phyloP scores from a whole-genome alignment of 2,888 invertebrate species.

The Diarsia brunnea region DNA sequence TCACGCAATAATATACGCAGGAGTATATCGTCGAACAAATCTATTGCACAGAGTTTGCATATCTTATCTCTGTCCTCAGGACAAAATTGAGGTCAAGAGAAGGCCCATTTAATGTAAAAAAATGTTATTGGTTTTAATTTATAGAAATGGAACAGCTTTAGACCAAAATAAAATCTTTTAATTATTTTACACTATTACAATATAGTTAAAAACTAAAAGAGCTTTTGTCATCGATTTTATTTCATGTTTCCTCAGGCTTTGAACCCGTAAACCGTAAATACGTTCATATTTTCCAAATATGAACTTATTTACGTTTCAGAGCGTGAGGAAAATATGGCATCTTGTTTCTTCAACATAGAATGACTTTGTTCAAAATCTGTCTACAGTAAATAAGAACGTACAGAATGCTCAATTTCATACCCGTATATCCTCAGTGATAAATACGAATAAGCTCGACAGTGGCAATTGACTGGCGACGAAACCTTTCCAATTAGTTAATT shows the following conservation, averaged over 20 bases:
- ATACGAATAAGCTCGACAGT: conserved; percentile 80
- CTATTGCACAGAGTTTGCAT: not conserved
- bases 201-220: not conserved
- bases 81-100: no score
- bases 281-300: no score
- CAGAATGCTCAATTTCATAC: conserved; percentile 35
- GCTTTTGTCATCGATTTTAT: not conserved
- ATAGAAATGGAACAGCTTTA: not conserved
- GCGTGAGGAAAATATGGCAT: no score
- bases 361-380: not conserved
- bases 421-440: conserved; percentile 76
- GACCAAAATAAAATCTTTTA: no score
- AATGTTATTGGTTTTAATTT: not conserved
- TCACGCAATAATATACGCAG: conserved; percentile 54
- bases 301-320: not conserved
- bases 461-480: conserved; percentile 83
- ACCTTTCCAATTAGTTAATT: conserved; percentile 84
- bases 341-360: not conserved
- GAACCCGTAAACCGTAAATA: no score
- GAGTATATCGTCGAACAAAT: conserved; percentile 23
- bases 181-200: no score
- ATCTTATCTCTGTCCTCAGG: no score
- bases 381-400: not conserved
- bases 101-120: no score
- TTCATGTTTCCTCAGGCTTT: no score